Base-by-base conservation (phyloP, 2,888 invertebrate species). In the Thera britannica region DNA sequence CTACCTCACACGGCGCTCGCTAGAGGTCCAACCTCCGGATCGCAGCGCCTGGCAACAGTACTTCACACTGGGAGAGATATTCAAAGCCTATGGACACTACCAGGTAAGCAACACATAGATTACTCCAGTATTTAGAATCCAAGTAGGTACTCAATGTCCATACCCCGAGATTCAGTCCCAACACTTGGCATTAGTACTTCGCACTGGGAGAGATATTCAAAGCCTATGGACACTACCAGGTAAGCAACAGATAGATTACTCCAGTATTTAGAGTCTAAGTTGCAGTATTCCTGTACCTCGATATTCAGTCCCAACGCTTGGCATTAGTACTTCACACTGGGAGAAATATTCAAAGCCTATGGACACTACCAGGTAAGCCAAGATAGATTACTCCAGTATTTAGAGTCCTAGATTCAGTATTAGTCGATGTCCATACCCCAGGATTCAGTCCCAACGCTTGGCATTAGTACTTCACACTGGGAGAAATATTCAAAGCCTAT, bases 41-140 rank as follows among this genome's bases (percentile, higher is more conserved):
- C 96, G 97, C 82, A 97, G 96, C 83, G 97, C 97, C 2, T 98
- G 98, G 98, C 97, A 97, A 83, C 98, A 98, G 88, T 97, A 98
- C 92, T 97, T 98, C 86, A 98, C 98, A 5, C 95, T 98, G 64
- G 98, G 98, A 5, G 98, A 98, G 90, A 98, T 98, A 86, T 97
- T 98, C 83, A 98, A 97, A 91, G 97, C 97, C 0, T 97, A 97
- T 82, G 98, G 98, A 77, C 97, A 97, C 84, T 97, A 97, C 90
- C 93, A 70, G 60, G 65, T 70, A 51, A 48, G 41, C 35, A 3
- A 5, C 9, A 4, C 3, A 41, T 3, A 97, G 35, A 11, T 55
- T 11, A 35, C 36, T 36, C 5, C 8, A 52, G 52, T 34, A 46
- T 46, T 9, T 7, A 46, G 44, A 41, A 1, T 3, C 38, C 38